Percentiles rank a stretch among this genome's conserved stretches.
Conservation (phyloP, 2,797 vertebrate species). For the Erpetoichthys calabaricus region DNA sequence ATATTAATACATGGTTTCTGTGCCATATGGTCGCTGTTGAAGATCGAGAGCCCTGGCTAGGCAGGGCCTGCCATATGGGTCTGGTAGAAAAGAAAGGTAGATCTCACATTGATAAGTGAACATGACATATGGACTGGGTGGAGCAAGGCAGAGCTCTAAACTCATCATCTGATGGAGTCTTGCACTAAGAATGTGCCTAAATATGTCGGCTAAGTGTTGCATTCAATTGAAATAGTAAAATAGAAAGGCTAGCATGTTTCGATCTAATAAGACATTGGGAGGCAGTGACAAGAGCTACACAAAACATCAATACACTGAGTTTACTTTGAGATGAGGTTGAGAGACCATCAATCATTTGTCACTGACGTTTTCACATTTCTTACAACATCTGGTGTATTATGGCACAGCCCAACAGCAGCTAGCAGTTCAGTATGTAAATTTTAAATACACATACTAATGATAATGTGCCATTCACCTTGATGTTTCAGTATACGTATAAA, state of each 20-base stretch:
- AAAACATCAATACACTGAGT: conserved; percentile 53
- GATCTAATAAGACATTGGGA: conserved; percentile 56
- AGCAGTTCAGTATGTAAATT: conserved; percentile 5
- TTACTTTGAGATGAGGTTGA: conserved; percentile 55
- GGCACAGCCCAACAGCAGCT: conserved; percentile 30
- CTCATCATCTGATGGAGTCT: conserved; percentile 35
- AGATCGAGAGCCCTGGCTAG: conserved; percentile 44
- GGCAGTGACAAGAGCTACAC: conserved; percentile 48
- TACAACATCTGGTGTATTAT: conserved; percentile 53
- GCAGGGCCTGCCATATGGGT: conserved; percentile 50
- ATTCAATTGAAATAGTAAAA: conserved; percentile 40
- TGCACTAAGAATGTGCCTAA: conserved; percentile 38
- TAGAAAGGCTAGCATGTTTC: conserved; percentile 52
- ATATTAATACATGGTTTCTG: conserved; percentile 47
- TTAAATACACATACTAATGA: background rate
- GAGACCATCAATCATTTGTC: conserved; percentile 62
- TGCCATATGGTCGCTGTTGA: conserved; percentile 55
- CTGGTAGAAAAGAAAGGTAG: conserved; percentile 44
- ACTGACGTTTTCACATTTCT: conserved; percentile 58
- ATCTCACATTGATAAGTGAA: conserved; percentile 36
- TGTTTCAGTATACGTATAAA: no score
- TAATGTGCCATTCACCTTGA: conserved; percentile 9
- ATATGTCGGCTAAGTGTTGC: conserved; percentile 43
- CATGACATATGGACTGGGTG: conserved; percentile 53
- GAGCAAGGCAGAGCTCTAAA: conserved; percentile 32